Evolutionary conservation across 2,113 vertebrate species (phyloP), one percentile per base, ranked within the genome.

Genomic region (Hirundichthys speculiger): DNA sequence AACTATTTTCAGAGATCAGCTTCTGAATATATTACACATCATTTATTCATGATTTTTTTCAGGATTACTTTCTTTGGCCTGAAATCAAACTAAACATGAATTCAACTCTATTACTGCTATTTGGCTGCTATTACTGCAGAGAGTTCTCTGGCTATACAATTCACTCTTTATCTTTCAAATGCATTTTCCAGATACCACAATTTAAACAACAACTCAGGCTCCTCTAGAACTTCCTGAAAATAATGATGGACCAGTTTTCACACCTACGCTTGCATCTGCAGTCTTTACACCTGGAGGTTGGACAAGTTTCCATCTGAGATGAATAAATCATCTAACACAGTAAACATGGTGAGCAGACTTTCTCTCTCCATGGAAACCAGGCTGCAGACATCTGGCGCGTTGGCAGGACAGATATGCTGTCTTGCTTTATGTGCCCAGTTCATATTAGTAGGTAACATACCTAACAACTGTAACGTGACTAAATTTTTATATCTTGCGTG

Each of bases 261-360:
- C 24, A 46, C 22, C n/a, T 15, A 46, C 56, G 30, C 42, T 41
- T 24, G 18, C 41, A 16, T 59, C 41, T 38, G 27, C 51, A 19
- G n/a, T 53, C 25, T 34, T 52, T 52, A 52, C 50, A 52, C 50
- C 11, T 11, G 40, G 41, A 58, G n/a, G 41, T 45, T 27, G 13
- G 55, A 19, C n/a, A 46, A 18, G 8, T 46, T 59, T 45, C 30
- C 16, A 13, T 30, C 56, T 20, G 16, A 27, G 24, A 45, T 19
- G 14, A 5, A 25, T n/a, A 42, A 56, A 19, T 24, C 16, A 16
- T 22, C 41, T 19, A 45, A 22, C 15, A 13, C 15, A 13, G 25
- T 18, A 25, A 27, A 16, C 22, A 18, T 25, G 24, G 3, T 27
- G 39, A 43, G 24, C 54, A 24, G 13, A 3, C 19, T 16, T 14